phyloP scores from a whole-genome alignment of 2,797 vertebrate species.

The Fundulus diaphanus region DNA sequence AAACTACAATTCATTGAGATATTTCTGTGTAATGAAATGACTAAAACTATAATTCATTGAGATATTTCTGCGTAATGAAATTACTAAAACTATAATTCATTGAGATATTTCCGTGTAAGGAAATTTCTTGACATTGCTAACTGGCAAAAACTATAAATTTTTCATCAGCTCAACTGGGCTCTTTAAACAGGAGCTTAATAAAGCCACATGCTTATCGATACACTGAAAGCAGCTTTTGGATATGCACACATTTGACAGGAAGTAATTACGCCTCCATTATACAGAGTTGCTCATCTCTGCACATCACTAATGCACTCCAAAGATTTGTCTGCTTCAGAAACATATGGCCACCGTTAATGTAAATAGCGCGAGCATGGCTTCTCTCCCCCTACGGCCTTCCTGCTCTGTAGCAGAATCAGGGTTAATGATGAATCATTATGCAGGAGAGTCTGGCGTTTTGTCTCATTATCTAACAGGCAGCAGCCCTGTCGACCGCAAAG shows the following conservation, averaged over 20 bases:
- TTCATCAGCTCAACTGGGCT: slow-evolving; percentile 32
- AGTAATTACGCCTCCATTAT: slow-evolving; percentile 71
- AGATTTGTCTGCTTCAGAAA: slow-evolving; percentile 42
- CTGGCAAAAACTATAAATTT: slow-evolving; percentile 18
- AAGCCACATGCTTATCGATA: slow-evolving; percentile 34
- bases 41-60: not conserved
- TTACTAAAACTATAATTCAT: not conserved
- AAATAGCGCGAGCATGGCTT: slow-evolving; percentile 50
- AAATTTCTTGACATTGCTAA: slow-evolving; percentile 15
- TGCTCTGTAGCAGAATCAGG: slow-evolving; percentile 45
- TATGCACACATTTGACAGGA: slow-evolving; percentile 52
- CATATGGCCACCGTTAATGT: slow-evolving; percentile 44
- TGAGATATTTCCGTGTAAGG: slow-evolving; percentile 4
- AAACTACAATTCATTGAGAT: too few species aligned
- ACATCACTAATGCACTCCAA: slow-evolving; percentile 49
- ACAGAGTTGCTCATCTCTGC: slow-evolving; percentile 38
- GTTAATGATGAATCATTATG: slow-evolving; percentile 74
- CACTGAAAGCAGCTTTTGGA: slow-evolving; percentile 45
- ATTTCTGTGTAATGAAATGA: too few species aligned
- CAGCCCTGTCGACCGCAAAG: slow-evolving; percentile 39
- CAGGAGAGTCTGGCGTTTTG: slow-evolving; percentile 59
- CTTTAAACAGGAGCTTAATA: slow-evolving; percentile 46
- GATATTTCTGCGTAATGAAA: not conserved
- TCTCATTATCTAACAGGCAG: slow-evolving; percentile 68
- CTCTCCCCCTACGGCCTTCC: slow-evolving; percentile 32